A percentile compares a stretch with the other conserved stretches of the same genome.
Evolutionary conservation across 1,140 invertebrate genomes (phyloP).

Genomic region (Orchestia grillus): DNA sequence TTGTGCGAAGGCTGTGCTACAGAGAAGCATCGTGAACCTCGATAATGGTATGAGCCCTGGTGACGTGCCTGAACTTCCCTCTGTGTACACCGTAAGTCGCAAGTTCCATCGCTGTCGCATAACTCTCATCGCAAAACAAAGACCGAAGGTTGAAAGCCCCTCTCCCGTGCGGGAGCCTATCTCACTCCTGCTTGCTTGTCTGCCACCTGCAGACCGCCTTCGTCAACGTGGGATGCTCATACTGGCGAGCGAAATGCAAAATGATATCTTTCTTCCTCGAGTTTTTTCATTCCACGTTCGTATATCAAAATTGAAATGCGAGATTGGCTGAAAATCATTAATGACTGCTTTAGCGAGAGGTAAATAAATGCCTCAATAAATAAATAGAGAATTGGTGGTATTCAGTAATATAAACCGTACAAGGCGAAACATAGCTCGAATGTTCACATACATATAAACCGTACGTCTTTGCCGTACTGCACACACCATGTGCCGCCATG

Average conservation of each 20-base stretch:
- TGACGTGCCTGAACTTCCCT: background rate
- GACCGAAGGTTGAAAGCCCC: background rate
- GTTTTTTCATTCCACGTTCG: too few species aligned
- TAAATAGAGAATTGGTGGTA: too few species aligned
- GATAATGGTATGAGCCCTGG: background rate
- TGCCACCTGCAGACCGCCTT: background rate
- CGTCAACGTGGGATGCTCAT: background rate
- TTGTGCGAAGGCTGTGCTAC: background rate
- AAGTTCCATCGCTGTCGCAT: background rate
- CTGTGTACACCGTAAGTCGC: background rate
- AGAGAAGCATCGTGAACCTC: background rate
- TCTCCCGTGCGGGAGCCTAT: background rate
- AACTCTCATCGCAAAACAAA: background rate
- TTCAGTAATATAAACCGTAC: too few species aligned
- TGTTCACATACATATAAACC: too few species aligned
- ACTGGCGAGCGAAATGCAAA: background rate
- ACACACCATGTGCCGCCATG: too few species aligned
- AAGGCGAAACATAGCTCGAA: too few species aligned
- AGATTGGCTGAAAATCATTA: too few species aligned
- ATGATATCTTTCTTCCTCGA: background rate
- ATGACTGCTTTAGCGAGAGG: too few species aligned
- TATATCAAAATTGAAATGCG: too few species aligned
- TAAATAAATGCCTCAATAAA: too few species aligned
- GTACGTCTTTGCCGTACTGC: too few species aligned
- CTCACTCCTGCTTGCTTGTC: background rate